Base-by-base conservation (phyloP, 2,888 invertebrate species). In the Torymus auratus region DNA sequence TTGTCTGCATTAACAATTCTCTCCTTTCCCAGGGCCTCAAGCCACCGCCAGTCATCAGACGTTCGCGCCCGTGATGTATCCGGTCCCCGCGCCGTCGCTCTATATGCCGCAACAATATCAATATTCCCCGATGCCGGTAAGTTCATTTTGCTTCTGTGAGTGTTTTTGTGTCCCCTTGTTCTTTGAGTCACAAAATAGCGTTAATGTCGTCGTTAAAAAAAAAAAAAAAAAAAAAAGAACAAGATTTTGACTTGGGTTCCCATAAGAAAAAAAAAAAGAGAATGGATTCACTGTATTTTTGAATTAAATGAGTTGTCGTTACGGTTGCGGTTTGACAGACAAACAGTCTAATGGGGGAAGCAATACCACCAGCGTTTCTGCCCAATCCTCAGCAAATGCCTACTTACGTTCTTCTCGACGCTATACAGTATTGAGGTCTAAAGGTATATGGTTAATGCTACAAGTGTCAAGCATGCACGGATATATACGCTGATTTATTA, bases 361-460 rank as follows among this genome's bases (percentile, higher is more conserved):
- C 90, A 87, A 91, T 91, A 89, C 91, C 91, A 87, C 90, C 91
- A 90, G 92, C 92, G 90, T 92, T 93, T 91, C 91, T 91, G 87
- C 91, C 90, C 88, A 93, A 92, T 90, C 92, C 92, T 87, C 92
- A 92, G 88, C 92, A 92, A 91, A 92, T 92, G 91, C 92, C 92
- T 89, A 92, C 93, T 91, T 93, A 93, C 91, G 92, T 93, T 89
- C 92, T 93, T 92, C 92, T 93, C 92, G 93, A 93, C 92, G 92
- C 92, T 91, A 92, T 93, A 92, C 93, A 93, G 92, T 93, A 93
- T 92, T 93, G 93, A 93, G 92, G 92, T 91, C 92, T 90, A 90
- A 91, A 91, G 91, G 91, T 91, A 91, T 86, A 88, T 88, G 87
- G 88, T 88, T 85, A 88, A 86, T 88, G 86, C 87, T 85, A 87